Evolutionary conservation across 2,888 invertebrate genomes (phyloP).

Genomic region (Mystacides longicornis): DNA sequence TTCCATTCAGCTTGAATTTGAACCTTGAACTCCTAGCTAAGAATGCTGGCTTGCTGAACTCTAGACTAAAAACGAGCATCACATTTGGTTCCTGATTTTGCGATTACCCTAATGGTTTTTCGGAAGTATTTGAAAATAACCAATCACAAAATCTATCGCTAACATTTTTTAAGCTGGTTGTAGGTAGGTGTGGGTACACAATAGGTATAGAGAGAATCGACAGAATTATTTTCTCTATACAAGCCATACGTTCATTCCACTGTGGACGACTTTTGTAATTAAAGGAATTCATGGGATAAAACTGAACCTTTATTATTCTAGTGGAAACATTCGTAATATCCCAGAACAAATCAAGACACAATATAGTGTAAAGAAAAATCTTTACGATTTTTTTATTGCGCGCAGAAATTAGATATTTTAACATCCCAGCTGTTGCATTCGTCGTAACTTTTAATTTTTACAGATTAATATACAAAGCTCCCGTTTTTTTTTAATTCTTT

Average conservation of each 20-base stretch:
- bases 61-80: too few species aligned
- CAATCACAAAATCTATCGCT: too few species aligned
- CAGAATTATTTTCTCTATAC: constrained; percentile 6
- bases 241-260: background rate
- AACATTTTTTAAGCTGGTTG: too few species aligned
- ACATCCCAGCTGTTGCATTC: background rate
- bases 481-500: too few species aligned
- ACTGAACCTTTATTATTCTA: background rate
- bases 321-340: background rate
- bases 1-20: too few species aligned
- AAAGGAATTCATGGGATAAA: constrained; percentile 8
- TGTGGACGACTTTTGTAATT: constrained; percentile 8
- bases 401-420: background rate
- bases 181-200: too few species aligned
- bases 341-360: background rate
- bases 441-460: background rate
- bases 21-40: too few species aligned
- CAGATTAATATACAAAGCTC: too few species aligned
- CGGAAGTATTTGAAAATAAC: too few species aligned
- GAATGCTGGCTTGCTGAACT: too few species aligned
- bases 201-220: constrained; percentile 8
- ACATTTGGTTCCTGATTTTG: too few species aligned
- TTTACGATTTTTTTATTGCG: background rate
- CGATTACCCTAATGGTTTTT: too few species aligned
- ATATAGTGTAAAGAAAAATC: background rate